Evolutionary conservation across 2,888 invertebrate species (phyloP).

Genomic region (Diaperis boleti): DNA sequence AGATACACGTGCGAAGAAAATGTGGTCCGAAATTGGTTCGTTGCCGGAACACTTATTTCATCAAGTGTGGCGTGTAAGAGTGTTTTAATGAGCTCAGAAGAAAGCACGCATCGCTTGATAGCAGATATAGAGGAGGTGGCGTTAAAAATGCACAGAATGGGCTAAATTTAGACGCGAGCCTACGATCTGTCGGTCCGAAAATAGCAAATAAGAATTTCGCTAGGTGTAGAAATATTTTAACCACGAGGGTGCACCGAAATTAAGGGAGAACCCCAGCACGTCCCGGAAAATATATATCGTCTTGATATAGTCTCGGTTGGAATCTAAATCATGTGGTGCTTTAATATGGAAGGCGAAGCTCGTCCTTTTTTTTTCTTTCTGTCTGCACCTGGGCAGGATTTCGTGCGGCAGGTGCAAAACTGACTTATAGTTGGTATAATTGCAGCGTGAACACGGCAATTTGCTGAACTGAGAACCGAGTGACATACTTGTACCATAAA

Average conservation of each 20-base stretch:
- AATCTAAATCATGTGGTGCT: constrained; percentile 18
- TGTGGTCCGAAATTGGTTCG: constrained; percentile 15
- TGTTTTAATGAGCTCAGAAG: constrained; percentile 10
- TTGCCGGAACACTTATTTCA: constrained; percentile 18
- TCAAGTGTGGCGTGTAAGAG: constrained; percentile 14
- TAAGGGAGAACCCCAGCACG: constrained; percentile 12
- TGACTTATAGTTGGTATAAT: too few species aligned
- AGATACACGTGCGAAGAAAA: constrained; percentile 12
- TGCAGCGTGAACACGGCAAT: background rate
- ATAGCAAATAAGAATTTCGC: constrained; percentile 19
- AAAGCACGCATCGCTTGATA: constrained; percentile 24
- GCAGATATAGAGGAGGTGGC: constrained; percentile 11
- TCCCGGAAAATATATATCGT: constrained; percentile 17
- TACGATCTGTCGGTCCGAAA: constrained; percentile 9
- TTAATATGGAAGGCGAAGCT: constrained; percentile 1
- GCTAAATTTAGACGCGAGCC: constrained; percentile 5
- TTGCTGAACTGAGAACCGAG: background rate
- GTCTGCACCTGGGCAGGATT: too few species aligned
- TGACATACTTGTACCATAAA: constrained; percentile 18
- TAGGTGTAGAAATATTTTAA: constrained; percentile 8
- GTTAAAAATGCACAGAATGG: constrained; percentile 7
- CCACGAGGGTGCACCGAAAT: constrained; percentile 13
- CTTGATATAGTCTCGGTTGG: constrained; percentile 10
- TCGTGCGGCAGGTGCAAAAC: too few species aligned
- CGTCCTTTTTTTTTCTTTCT: background rate